A percentile compares a stretch with the other conserved stretches of the same genome.
These are phyloP conservation scores for Reticulitermes speratus DNA, from an alignment of 1,140 invertebrate genomes.

Conservation along the genomic window DNA sequence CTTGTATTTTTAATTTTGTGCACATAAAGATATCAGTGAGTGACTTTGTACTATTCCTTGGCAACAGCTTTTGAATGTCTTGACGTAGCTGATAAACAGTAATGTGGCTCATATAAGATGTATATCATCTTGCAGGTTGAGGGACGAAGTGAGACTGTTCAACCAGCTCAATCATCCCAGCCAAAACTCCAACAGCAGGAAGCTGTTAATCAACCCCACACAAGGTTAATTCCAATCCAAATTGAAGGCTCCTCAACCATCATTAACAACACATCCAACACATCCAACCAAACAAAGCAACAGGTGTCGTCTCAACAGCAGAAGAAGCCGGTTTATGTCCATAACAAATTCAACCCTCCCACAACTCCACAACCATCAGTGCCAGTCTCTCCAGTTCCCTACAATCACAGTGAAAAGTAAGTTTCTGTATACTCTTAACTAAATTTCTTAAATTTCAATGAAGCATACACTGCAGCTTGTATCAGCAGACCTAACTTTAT, in stretches of 20 bases:
- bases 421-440: background rate
- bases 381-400: background rate
- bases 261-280: slow-evolving; percentile 37
- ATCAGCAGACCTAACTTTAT: no score
- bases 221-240: slow-evolving; percentile 52
- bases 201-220: slow-evolving; percentile 34
- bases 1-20: no score
- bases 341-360: slow-evolving; percentile 38
- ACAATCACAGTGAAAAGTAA: background rate
- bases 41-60: no score
- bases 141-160: background rate
- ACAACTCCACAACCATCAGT: slow-evolving; percentile 32
- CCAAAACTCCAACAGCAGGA: slow-evolving; percentile 31
- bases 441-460: no score
- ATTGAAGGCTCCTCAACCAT: slow-evolving; percentile 46
- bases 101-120: no score
- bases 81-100: no score
- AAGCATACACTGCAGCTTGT: no score
- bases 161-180: slow-evolving; percentile 14
- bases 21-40: no score
- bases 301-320: slow-evolving; percentile 37
- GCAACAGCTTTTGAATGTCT: no score
- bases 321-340: slow-evolving; percentile 38
- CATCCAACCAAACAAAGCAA: slow-evolving; percentile 31
- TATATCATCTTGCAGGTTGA: background rate